Base-by-base conservation (phyloP, 2,797 vertebrate genomes). In the Paramormyrops hopkinsi region DNA sequence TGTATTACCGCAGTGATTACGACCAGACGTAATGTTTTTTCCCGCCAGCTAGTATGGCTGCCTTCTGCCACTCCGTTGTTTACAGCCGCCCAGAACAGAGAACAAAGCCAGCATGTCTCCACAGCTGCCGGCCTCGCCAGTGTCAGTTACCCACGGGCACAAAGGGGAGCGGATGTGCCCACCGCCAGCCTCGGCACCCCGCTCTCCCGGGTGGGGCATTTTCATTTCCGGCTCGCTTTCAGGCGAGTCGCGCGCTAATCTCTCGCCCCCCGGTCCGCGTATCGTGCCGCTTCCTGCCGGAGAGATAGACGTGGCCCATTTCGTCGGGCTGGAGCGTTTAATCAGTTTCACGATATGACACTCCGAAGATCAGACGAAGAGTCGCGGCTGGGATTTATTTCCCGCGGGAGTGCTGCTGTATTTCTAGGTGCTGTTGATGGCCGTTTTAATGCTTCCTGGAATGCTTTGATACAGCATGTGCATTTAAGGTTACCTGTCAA, bases 71-170 rank as follows among this genome's bases (percentile, higher is more conserved):
- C 19, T 5, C 53, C 2, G 7, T 6, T n/a, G 29, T 33, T 87
- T 41, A n/a, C 53, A n/a, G 12, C 25, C 50, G 12, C 51, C 9
- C 12, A 9, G 22, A 56, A 29, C 11, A 11, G 37, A 65, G 56
- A 65, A 65, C 56, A 56, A 48, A 44, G 86, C 22, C 33, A 6
- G 17, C 37, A 5, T 62, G 22, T 53, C 51, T 56, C 91, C 91
- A 89, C 90, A 89, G 76, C 69, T 88, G 88, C 87, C 88, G 69
- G 89, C 69, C 90, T 83, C 82, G 83, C 59, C 3, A 46, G 91
- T 90, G 92, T 93, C 92, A 93, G 90, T 94, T 93, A 91, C 92
- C 89, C 89, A 88, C 88, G 89, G 91, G 90, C 90, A 92, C 86
- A 79, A 9, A 44, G 19, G 89, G 86, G 79, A 22, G 11, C 41